phyloP scores from a whole-genome alignment of 2,113 vertebrate genomes.

The Spea multiplicata region DNA sequence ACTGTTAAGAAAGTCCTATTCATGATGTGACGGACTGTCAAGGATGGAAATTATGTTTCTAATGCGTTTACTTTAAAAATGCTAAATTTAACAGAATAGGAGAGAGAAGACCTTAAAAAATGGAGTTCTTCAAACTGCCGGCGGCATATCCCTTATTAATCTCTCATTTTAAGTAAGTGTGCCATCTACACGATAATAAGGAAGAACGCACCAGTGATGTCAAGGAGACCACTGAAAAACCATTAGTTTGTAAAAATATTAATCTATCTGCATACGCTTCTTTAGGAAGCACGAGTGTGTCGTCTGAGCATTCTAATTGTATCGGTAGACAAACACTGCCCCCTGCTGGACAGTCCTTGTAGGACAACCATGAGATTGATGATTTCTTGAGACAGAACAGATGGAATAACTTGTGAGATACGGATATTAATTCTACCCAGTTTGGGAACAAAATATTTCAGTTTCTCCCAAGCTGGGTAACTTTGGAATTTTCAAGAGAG shows the following conservation, averaged over 20 bases:
- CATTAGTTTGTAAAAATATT: not conserved
- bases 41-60: too few species aligned
- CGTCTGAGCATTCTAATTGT: not conserved
- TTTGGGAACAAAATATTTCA: too few species aligned
- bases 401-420: too few species aligned
- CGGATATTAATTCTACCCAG: too few species aligned
- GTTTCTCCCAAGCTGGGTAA: too few species aligned
- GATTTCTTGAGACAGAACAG: too few species aligned
- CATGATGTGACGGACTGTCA: too few species aligned
- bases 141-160: not conserved
- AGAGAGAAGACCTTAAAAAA: not conserved
- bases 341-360: conserved; percentile 2
- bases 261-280: not conserved
- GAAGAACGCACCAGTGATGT: not conserved
- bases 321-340: conserved; percentile 6
- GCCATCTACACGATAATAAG: not conserved
- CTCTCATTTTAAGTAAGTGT: conserved; percentile 1
- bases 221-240: not conserved
- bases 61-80: too few species aligned
- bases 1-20: too few species aligned
- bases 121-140: not conserved
- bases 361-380: too few species aligned
- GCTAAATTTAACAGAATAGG: too few species aligned
- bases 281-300: not conserved
- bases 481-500: too few species aligned